Base-by-base conservation (phyloP, 2,888 invertebrate species). In the Drosophila antonietae region DNA sequence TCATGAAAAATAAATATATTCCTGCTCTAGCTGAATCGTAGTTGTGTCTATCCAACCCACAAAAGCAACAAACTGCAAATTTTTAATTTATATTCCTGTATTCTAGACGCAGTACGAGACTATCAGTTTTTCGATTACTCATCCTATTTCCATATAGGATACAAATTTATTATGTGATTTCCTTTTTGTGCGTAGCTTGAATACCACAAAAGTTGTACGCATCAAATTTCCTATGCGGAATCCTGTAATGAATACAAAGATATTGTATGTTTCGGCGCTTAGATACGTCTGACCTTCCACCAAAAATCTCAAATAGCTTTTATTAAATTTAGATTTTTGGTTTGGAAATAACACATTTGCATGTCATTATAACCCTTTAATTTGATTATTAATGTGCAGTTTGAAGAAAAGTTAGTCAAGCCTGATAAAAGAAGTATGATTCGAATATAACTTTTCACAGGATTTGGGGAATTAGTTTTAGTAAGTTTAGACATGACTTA, bases 101-200 rank as follows among this genome's bases (percentile, higher is more conserved):
- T 15, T 15, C 37, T 15, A 39, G 15, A 15, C 37, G 15, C 37
- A 39, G 7, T 39, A 39, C 14, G 37, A 39, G 37, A 15, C 41
- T 41, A 41, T 41, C n/a, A 41, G n/a, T n/a, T 41, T 41, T 41
- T 41, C 41, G n/a, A 41, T 41, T 41, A 41, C 41, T 41, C 41
- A 41, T 41, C 41, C 41, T n/a, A 41, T 41, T n/a, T 41, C 8
- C 41, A 3, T n/a, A n/a, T n/a, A 1, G n/a, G n/a, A 3, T 41
- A 41, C 15, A n/a, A n/a, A n/a, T n/a, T n/a, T 41, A 8, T n/a
- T n/a, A 41, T 41, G n/a, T 41, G n/a, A 41, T 41, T 41, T 41
- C 41, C n/a, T n/a, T n/a, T 41, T n/a, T 41, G n/a, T 41, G 41
- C 41, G n/a, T 41, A n/a, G 41, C n/a, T 41, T n/a, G n/a, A n/a